Evolutionary conservation across 1,140 invertebrate species (phyloP), one percentile per base, ranked within the genome.

Genomic region (Wiebesia pumilae): DNA sequence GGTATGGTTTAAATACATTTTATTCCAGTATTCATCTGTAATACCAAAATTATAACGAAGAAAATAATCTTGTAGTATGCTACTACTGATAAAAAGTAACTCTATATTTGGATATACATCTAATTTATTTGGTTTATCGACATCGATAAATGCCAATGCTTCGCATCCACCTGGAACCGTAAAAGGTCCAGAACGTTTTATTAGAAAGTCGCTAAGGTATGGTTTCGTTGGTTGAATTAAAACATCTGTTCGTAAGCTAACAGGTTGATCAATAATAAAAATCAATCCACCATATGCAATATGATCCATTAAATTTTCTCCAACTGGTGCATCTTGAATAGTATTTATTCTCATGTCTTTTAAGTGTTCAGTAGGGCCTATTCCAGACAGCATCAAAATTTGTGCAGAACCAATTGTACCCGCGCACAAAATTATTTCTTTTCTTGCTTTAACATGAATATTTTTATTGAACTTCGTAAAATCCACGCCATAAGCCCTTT

Each of bases 221-320:
- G n/a, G n/a, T n/a, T n/a, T n/a, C n/a, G n/a, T n/a, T n/a, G n/a
- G n/a, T n/a, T n/a, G n/a, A n/a, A n/a, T n/a, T 3, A 95, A 88
- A 4, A 95, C 94, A 79, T 95, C 94, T n/a, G 90, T 79, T 0
- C 95, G 92, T 10, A 96, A 94, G 6, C 95, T 94, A 1, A 95
- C 93, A 1, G 94, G 95, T 58, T 95, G 94, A 87, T 97, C 96
- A 0, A 97, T 94, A 43, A 96, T 91, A 89, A 97, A 97, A 0
- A 95, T 95, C 81, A 97, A 92, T 3, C 95, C 95, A 35, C 95
- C 95, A 75, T 96, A 95, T 0, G 96, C 96, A 33, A 97, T 94
- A 88, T 97, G 97, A 91, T 97, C 97, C 90, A 97, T 96, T 0
- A 98, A 94, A 91, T 98, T 98, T 84, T 96, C 95, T 0, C 97